phyloP scores from a whole-genome alignment of 2,113 vertebrate species.

The Xiphophorus couchianus region DNA sequence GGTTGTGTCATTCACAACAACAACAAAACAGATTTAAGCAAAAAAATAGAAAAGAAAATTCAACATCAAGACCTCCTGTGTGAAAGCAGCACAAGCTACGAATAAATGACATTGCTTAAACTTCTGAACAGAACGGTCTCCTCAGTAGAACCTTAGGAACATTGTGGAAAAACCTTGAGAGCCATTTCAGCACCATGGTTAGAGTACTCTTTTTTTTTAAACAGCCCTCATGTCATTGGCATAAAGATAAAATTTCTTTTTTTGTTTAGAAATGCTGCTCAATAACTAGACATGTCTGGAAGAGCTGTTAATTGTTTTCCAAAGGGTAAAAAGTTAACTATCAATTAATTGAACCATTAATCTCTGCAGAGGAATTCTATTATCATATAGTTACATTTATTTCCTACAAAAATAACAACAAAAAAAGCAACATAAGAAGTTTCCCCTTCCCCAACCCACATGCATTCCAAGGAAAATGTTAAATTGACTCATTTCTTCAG shows the following conservation, averaged over 20 bases:
- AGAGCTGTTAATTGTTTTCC: background rate
- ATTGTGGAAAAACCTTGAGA: slow-evolving; percentile 47
- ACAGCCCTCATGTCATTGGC: no score
- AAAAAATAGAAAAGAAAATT: no score
- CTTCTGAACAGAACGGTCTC: background rate
- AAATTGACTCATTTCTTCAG: background rate
- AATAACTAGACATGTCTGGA: background rate
- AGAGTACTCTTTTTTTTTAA: no score
- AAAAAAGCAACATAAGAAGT: background rate
- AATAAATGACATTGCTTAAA: no score
- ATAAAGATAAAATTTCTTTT: no score
- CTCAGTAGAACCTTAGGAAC: background rate
- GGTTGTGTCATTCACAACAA: no score
- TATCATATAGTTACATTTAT: background rate
- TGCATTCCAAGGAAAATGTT: background rate
- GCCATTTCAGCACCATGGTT: slow-evolving; percentile 30
- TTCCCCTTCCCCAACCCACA: background rate
- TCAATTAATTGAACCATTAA: background rate
- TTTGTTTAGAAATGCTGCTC: slow-evolving; percentile 39
- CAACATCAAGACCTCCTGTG: no score
- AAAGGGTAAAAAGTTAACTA: background rate
- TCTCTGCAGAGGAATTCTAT: background rate
- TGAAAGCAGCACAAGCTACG: no score
- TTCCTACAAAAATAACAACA: background rate
- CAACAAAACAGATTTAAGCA: no score